Conservation (phyloP, 53 echinoderm and acorn worm species). For the Temnopleurus reevesii region DNA sequence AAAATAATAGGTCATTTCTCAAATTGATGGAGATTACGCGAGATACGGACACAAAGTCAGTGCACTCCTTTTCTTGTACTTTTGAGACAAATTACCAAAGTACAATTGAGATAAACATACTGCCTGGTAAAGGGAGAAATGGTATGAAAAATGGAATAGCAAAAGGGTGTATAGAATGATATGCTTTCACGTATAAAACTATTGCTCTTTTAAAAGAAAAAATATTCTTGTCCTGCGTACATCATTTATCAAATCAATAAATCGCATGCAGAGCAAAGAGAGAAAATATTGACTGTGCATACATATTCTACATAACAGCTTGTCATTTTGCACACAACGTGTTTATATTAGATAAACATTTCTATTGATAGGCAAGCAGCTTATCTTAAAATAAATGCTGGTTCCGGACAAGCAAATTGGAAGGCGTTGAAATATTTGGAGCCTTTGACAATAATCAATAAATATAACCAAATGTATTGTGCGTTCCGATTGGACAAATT, state of each 20-base stretch:
- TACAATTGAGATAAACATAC: too few species aligned
- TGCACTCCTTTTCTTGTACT: not conserved
- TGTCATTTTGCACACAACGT: not conserved
- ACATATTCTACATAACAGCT: not conserved
- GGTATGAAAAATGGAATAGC: too few species aligned
- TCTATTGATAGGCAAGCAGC: conserved; percentile 8
- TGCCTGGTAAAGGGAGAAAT: too few species aligned
- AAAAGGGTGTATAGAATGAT: too few species aligned
- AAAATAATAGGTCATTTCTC: conserved; percentile 4
- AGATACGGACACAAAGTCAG: not conserved
- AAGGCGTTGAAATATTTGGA: conserved; percentile 9
- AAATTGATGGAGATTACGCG: not conserved
- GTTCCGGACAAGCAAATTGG: not conserved
- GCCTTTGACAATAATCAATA: conserved; percentile 9
- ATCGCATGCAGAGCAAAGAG: too few species aligned
- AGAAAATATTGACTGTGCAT: not conserved
- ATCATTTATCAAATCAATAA: too few species aligned
- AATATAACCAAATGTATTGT: not conserved
- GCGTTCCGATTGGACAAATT: too few species aligned
- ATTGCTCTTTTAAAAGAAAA: too few species aligned
- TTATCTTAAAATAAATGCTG: conserved; percentile 29
- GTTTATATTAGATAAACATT: conserved; percentile 14
- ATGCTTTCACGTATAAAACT: too few species aligned
- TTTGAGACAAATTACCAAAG: not conserved
- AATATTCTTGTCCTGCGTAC: too few species aligned